Percentiles rank a stretch among this genome's conserved stretches.
These are phyloP conservation scores for Bovichtus diacanthus DNA, from an alignment of 2,797 vertebrate species.

Conservation along the genomic window DNA sequence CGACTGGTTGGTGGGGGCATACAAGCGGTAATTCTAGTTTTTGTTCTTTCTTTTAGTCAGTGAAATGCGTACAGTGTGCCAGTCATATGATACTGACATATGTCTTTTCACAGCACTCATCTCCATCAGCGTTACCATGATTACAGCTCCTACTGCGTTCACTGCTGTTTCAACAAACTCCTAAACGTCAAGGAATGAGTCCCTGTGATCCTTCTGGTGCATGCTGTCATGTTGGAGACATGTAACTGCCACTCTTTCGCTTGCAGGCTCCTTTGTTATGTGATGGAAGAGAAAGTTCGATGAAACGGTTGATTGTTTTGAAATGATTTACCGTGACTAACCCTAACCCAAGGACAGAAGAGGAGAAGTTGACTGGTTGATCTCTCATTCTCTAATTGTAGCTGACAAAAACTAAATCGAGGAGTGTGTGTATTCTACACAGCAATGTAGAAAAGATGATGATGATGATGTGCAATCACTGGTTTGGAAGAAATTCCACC, in stretches of 20 bases:
- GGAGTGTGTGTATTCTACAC: neutral
- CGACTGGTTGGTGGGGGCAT: too few relatives aligned
- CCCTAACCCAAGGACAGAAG: conserved; percentile 1
- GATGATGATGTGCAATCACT: conserved; percentile 1
- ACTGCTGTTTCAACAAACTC: neutral
- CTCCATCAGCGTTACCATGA: neutral
- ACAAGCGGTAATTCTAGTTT: too few relatives aligned
- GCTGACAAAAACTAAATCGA: conserved; percentile 18
- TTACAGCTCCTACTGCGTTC: neutral
- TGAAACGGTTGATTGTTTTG: conserved; percentile 17
- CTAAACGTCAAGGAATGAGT: conserved; percentile 29
- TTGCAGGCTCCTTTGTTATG: conserved; percentile 16
- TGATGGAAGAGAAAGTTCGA: conserved; percentile 18
- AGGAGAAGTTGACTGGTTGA: neutral
- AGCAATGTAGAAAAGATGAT: neutral
- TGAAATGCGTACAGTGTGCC: neutral
- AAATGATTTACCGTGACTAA: conserved; percentile 18
- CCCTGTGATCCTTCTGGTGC: conserved; percentile 44
- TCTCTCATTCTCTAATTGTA: conserved; percentile 14
- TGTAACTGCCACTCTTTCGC: conserved; percentile 21
- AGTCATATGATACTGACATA: too few relatives aligned
- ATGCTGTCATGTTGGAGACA: conserved; percentile 29
- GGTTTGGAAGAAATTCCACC: conserved; percentile 14
- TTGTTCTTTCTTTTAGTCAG: neutral
- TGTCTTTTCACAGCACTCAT: conserved; percentile 5